phyloP scores from a whole-genome alignment of 1,140 invertebrate species.

The Aphis craccivora region DNA sequence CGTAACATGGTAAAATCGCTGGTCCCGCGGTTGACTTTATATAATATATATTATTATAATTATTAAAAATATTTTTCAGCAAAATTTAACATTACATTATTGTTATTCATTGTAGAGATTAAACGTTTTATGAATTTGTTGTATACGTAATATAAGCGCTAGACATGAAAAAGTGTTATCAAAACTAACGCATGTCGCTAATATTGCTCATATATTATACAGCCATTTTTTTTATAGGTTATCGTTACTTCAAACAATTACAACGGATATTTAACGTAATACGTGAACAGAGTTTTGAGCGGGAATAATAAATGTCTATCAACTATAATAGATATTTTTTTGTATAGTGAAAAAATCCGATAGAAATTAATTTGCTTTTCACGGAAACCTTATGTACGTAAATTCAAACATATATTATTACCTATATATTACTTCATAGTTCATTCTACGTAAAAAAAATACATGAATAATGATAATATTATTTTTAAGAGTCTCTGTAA shows the following conservation, averaged over 20 bases:
- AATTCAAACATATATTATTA: not conserved
- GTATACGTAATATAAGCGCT: not conserved
- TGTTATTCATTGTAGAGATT: not conserved
- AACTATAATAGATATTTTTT: not conserved
- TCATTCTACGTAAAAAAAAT: not conserved
- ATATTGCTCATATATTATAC: not conserved
- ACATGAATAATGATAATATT: not conserved
- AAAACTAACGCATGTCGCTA: not conserved
- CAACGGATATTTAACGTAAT: not conserved
- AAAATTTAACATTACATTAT: not conserved
- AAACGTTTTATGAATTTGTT: not conserved
- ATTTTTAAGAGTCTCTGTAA: not conserved
- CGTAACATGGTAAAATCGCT: not conserved
- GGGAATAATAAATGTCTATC: not conserved
- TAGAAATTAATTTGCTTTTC: not conserved
- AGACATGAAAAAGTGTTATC: not conserved
- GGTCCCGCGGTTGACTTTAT: not conserved
- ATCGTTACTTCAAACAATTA: not conserved
- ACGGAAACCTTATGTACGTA: not conserved
- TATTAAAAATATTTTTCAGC: not conserved
- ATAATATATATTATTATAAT: not conserved
- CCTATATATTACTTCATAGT: not conserved
- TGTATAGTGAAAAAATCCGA: not conserved
- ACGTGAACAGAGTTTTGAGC: not conserved
- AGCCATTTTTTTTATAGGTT: not conserved